Evolutionary conservation across 2,888 invertebrate species (phyloP), one percentile per base, ranked within the genome.

Genomic region (Gandaritis pyraliata): DNA sequence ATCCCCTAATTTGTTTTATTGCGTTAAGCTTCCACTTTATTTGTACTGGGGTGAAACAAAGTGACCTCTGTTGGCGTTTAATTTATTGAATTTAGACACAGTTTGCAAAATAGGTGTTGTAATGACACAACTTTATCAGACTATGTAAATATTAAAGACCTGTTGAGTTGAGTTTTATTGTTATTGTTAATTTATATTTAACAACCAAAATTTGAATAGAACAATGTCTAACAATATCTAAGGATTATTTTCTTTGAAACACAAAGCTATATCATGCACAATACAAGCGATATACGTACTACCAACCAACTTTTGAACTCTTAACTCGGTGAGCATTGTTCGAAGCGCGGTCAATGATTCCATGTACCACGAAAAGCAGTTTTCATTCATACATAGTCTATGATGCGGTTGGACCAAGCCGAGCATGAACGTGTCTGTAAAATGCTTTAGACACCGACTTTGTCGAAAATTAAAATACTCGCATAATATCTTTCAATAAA

Each of bases 281-380:
- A 15, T 12, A 16, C 47, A 18, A n/a, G 45, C 33, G 48, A 54
- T 38, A 58, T 57, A 61, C 47, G 48, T 45, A 56, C 53, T 51
- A 56, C 39, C 48, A 48, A 36, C 51, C 45, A n/a, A n/a, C n/a
- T 60, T 65, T 52, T 50, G 50, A 43, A 51, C 61, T 50, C 63
- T 45, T 65, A 61, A 59, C 63, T 65, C 51, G 52, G 41, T 39
- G 41, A 58, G 61, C 68, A 66, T 66, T 66, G 64, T 65, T 58
- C 57, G 50, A 56, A 41, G 58, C 56, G 53, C 57, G 58, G 58
- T 67, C 58, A 58, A 56, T 58, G 51, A 66, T 64, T 62, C 64
- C 60, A 47, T 57, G 54, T 38, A 49, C 41, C 46, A 47, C 46
- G 30, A 53, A 54, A 49, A 58, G 49, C 49, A 49, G 45, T 51